Base-by-base conservation (phyloP, 2,113 vertebrate species). In the Podilymbus podiceps region DNA sequence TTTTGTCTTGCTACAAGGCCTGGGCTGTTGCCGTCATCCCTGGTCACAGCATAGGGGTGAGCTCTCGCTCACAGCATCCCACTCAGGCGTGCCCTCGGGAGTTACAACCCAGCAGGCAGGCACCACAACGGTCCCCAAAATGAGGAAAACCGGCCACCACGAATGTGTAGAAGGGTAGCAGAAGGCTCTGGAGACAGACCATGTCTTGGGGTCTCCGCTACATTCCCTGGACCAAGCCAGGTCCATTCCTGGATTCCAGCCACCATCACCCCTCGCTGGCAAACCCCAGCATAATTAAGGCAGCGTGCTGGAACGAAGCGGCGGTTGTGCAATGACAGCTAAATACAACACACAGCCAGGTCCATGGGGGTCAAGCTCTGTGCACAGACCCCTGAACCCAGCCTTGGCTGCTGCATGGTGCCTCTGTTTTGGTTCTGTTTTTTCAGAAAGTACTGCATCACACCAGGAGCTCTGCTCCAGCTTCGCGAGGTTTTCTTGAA, bases 261-360 rank as follows among this genome's bases (percentile, higher is more conserved):
- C 5, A 2, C 42, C n/a, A 72, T 15, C 40, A 24, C 1, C 31
- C 55, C n/a, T 53, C 12, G 46, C 42, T 56, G 67, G 24, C 31
- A 73, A 88, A 63, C 13, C 46, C 60, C 56, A 42, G 35, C 10
- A 3, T 2, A 10, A 33, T 7, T 7, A 25, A 14, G 22, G 40
- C 46, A 40, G 40, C 1, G 3, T 27, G 64, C 30, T n/a, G 81
- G 60, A 42, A 16, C 0, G 0, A 15, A 23, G 63, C 1, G 1
- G 13, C 22, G 42, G 12, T 11, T 69, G 56, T 31, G 56, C 33
- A 50, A 5, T 11, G 47, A 52, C 62, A 30, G 30, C 66, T 30
- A 21, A 52, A 47, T 30, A n/a, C 49, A 35, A 16, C 56, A 9
- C 59, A 66, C 23, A 44, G 71, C 16, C 72, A 18, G 47, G 30